A percentile compares a stretch with the other conserved stretches of the same genome.
phyloP scores from a whole-genome alignment of 2,797 vertebrate species.

The Sciurus vulgaris region DNA sequence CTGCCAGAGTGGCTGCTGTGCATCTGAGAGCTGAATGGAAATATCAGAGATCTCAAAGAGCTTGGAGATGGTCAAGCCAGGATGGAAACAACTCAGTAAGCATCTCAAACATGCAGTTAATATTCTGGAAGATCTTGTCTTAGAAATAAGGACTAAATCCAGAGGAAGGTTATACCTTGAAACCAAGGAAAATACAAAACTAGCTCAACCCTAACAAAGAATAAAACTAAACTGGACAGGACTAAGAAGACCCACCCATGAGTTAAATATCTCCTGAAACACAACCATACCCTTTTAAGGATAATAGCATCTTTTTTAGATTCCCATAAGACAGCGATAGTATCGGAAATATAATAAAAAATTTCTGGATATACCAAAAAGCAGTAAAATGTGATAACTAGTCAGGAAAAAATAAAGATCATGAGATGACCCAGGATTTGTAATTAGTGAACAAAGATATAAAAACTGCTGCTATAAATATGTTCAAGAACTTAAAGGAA shows the following conservation, averaged over 20 bases:
- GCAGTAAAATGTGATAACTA: background rate
- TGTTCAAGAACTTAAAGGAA: conserved; percentile 33
- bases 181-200: background rate
- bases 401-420: background rate
- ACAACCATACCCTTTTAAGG: background rate
- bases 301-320: background rate
- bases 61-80: background rate
- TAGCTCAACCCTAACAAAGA: background rate
- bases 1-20: background rate
- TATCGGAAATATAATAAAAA: conserved; percentile 27
- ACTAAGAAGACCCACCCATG: background rate
- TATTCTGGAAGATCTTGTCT: background rate
- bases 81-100: background rate
- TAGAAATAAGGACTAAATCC: background rate
- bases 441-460: conserved; percentile 34
- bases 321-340: background rate
- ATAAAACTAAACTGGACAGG: background rate
- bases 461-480: conserved; percentile 21
- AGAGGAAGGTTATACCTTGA: background rate
- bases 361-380: background rate
- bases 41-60: background rate
- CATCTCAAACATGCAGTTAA: background rate
- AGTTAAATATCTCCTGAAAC: background rate
- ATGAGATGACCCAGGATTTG: background rate
- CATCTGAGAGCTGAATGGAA: background rate